These are phyloP conservation scores for Plagodis pulveraria DNA, from an alignment of 2,888 invertebrate genomes.

Conservation along the genomic window DNA sequence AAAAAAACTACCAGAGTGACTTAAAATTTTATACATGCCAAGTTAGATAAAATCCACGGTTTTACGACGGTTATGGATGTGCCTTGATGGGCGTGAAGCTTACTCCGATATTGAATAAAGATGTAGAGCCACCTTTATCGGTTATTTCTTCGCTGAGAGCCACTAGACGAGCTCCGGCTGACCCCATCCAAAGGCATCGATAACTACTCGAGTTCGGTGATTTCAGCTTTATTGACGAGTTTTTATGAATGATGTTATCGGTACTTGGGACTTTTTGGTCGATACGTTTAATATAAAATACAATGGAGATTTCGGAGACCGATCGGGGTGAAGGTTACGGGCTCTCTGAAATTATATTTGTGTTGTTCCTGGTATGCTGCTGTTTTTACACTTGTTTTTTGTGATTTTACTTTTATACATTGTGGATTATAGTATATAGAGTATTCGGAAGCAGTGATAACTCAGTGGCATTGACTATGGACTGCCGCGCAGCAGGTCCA, in stretches of 20 bases:
- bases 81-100: conserved; percentile 5
- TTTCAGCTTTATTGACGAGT: conserved; percentile 7
- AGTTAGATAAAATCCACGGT: conserved; percentile 12
- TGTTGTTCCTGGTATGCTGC: too few species aligned
- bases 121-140: conserved; percentile 24
- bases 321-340: too few species aligned
- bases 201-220: conserved; percentile 17
- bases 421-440: too few species aligned
- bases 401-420: too few species aligned
- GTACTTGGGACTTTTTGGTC: not conserved
- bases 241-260: not conserved
- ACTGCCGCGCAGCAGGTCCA: too few species aligned
- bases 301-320: not conserved
- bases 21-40: conserved; percentile 3
- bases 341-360: too few species aligned
- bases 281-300: not conserved
- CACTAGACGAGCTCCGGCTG: conserved; percentile 17
- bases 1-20: too few species aligned
- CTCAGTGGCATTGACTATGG: too few species aligned
- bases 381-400: too few species aligned
- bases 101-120: conserved; percentile 22
- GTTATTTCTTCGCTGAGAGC: conserved; percentile 17
- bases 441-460: too few species aligned
- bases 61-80: conserved; percentile 7
- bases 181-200: conserved; percentile 15